phyloP scores from a whole-genome alignment of 2,888 invertebrate species.

The Hydrotaea diabolus region DNA sequence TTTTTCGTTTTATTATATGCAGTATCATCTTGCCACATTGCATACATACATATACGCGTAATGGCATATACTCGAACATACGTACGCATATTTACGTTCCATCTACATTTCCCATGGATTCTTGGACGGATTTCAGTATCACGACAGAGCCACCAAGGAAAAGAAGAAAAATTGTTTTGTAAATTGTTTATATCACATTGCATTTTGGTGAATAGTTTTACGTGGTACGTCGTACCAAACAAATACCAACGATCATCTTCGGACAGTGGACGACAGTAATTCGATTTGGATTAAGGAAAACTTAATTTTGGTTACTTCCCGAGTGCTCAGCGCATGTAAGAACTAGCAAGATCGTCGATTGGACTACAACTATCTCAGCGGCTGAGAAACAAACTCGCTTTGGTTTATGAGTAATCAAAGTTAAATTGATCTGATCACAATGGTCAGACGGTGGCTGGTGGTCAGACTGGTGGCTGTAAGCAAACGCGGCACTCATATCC shows the following conservation, averaged over 20 bases:
- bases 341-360: too few relatives aligned
- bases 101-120: slow-evolving; percentile 3
- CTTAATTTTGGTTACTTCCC: too few relatives aligned
- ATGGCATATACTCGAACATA: background rate
- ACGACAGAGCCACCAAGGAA: background rate
- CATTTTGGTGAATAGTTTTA: slow-evolving; percentile 41
- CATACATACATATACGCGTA: slow-evolving; percentile 36
- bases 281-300: too few relatives aligned
- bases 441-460: too few relatives aligned
- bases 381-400: too few relatives aligned
- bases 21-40: slow-evolving; percentile 66
- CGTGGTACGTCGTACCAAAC: background rate
- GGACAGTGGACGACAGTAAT: too few relatives aligned
- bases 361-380: too few relatives aligned
- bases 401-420: too few relatives aligned
- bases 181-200: slow-evolving; percentile 70
- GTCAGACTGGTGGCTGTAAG: too few relatives aligned
- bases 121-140: background rate
- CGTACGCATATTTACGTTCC: background rate
- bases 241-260: background rate
- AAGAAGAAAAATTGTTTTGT: slow-evolving; percentile 68
- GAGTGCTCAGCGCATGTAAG: too few relatives aligned
- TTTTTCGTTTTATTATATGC: slow-evolving; percentile 48
- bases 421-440: too few relatives aligned
- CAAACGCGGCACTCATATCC: too few relatives aligned